Evolutionary conservation across 2,888 invertebrate genomes (phyloP).

Genomic region (Drosophila kambysellisi): DNA sequence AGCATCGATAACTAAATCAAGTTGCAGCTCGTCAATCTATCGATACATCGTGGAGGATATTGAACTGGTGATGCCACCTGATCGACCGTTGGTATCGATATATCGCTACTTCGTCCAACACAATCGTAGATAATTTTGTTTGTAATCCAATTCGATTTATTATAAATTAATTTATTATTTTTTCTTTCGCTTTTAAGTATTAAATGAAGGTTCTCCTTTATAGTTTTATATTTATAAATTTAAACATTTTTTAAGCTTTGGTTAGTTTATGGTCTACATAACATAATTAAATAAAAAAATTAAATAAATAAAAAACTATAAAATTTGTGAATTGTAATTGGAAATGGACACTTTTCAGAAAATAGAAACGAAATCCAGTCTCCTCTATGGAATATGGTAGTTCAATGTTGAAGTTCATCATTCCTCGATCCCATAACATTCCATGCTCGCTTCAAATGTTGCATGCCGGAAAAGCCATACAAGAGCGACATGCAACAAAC

Average conservation of each 20-base stretch:
- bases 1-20: background rate
- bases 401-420: background rate
- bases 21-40: background rate
- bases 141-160: no score
- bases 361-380: background rate
- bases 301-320: background rate
- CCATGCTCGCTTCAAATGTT: slow-evolving; percentile 11
- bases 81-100: no score
- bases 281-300: no score
- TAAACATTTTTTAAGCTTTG: no score
- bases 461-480: slow-evolving; percentile 17
- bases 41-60: background rate
- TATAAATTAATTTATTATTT: no score
- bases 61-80: no score
- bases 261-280: no score
- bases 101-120: no score
- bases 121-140: no score
- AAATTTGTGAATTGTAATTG: background rate
- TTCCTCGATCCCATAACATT: slow-evolving; percentile 12
- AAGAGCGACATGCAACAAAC: slow-evolving; percentile 8
- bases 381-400: background rate
- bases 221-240: no score
- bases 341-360: background rate
- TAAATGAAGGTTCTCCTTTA: no score
- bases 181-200: no score